These are phyloP conservation scores for Python bivittatus DNA, from an alignment of 2,113 vertebrate genomes.

Conservation along the genomic window DNA sequence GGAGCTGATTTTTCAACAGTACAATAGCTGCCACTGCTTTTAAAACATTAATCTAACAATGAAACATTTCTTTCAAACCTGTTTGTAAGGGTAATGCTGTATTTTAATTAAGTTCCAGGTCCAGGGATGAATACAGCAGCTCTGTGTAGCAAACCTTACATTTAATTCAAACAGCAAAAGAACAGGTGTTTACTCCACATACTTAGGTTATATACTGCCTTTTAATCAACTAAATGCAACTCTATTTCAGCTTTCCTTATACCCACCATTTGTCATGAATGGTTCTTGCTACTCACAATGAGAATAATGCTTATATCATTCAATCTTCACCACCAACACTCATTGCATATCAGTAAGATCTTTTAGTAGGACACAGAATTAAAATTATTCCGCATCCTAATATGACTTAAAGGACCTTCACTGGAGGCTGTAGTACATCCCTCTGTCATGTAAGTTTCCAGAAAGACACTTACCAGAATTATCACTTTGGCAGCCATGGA, in stretches of 20 bases:
- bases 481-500: conserved; percentile 53
- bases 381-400: conserved; percentile 62
- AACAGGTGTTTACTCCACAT: conserved; percentile 35
- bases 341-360: conserved; percentile 66
- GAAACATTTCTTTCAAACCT: background rate
- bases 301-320: conserved; percentile 56
- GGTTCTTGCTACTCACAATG: conserved; percentile 30
- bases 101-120: conserved; percentile 43
- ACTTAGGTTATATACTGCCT: conserved; percentile 27
- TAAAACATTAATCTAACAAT: rapidly evolving
- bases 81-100: conserved; percentile 39
- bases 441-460: conserved; percentile 46
- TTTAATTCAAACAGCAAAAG: conserved; percentile 21
- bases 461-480: conserved; percentile 36
- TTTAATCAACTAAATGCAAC: conserved; percentile 51
- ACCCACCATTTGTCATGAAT: conserved; percentile 18
- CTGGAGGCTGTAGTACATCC: conserved; percentile 46
- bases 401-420: conserved; percentile 57
- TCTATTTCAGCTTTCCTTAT: conserved; percentile 49
- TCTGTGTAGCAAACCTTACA: background rate
- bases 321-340: conserved; percentile 62
- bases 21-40: conserved; percentile 23
- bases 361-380: conserved; percentile 63
- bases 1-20: background rate
- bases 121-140: conserved; percentile 9